Conservation (phyloP, 2,888 invertebrate genomes). For the Strigamia transsilvanica region DNA sequence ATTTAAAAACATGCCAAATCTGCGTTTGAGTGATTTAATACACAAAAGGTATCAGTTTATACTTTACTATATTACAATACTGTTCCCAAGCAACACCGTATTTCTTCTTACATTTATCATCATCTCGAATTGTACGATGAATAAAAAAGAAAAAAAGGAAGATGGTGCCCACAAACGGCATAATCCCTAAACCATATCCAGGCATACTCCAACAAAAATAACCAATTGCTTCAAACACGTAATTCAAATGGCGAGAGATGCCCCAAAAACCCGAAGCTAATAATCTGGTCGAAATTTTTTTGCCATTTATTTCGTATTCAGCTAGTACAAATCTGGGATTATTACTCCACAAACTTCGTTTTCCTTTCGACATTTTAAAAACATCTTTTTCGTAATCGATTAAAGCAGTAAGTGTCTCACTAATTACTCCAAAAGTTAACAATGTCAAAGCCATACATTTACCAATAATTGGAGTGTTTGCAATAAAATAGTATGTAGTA, state of each 20-base stretch:
- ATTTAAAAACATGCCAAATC: too few species aligned
- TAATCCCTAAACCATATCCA: constrained; percentile 63
- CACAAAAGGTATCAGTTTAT: constrained; percentile 68
- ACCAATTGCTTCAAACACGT: constrained; percentile 68
- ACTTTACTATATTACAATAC: constrained; percentile 68
- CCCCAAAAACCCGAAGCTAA: constrained; percentile 71
- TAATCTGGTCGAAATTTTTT: constrained; percentile 64
- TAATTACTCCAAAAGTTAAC: constrained; percentile 62
- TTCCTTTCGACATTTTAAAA: constrained; percentile 64
- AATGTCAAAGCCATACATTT: constrained; percentile 60
- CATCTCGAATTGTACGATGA: constrained; percentile 69
- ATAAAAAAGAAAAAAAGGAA: constrained; percentile 66
- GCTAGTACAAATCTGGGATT: constrained; percentile 64
- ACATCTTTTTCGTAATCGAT: constrained; percentile 68
- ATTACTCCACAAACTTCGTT: constrained; percentile 63
- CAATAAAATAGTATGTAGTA: constrained; percentile 66
- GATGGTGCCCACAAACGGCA: constrained; percentile 67
- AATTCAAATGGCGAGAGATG: constrained; percentile 70
- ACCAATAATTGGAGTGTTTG: constrained; percentile 60
- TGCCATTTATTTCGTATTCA: constrained; percentile 62
- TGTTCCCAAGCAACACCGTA: constrained; percentile 69
- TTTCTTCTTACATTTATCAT: constrained; percentile 69
- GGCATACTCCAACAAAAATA: constrained; percentile 68
- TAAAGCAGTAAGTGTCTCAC: constrained; percentile 67
- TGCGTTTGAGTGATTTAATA: constrained; percentile 63